These are phyloP conservation scores for Bucorvus abyssinicus DNA, from an alignment of 2,797 vertebrate genomes.

Conservation along the genomic window DNA sequence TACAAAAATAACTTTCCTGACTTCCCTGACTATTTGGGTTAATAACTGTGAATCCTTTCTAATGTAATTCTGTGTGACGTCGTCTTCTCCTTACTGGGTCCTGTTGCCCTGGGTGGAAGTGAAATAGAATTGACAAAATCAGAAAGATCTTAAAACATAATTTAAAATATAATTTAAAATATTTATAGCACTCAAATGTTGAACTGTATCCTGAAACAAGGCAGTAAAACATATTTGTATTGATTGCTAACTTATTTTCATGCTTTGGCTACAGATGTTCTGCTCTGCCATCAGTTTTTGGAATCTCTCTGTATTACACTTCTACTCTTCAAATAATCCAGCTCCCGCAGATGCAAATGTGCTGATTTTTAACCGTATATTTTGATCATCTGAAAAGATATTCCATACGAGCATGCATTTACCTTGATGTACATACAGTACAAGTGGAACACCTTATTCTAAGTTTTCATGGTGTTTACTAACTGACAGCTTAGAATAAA, in stretches of 20 bases:
- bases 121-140: not conserved
- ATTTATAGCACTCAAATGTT: not conserved
- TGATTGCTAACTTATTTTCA: not conserved
- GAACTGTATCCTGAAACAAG: not conserved
- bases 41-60: not conserved
- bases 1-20: not conserved
- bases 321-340: not conserved
- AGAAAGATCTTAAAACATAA: not conserved
- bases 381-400: not conserved
- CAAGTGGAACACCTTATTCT: not conserved
- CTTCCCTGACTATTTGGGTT: not conserved
- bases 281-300: not conserved
- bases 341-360: not conserved
- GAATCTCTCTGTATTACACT: not conserved
- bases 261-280: not conserved
- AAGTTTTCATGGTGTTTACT: slow-evolving; percentile 4
- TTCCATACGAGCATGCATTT: not conserved
- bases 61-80: not conserved
- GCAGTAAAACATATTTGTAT: not conserved
- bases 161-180: not conserved
- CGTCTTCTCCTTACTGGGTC: not conserved
- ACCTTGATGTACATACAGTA: not conserved
- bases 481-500: slow-evolving; percentile 2
- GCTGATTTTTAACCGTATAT: not conserved
- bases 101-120: not conserved